These are phyloP conservation scores for Sylvia borin DNA, from an alignment of 2,797 vertebrate species.

Conservation along the genomic window DNA sequence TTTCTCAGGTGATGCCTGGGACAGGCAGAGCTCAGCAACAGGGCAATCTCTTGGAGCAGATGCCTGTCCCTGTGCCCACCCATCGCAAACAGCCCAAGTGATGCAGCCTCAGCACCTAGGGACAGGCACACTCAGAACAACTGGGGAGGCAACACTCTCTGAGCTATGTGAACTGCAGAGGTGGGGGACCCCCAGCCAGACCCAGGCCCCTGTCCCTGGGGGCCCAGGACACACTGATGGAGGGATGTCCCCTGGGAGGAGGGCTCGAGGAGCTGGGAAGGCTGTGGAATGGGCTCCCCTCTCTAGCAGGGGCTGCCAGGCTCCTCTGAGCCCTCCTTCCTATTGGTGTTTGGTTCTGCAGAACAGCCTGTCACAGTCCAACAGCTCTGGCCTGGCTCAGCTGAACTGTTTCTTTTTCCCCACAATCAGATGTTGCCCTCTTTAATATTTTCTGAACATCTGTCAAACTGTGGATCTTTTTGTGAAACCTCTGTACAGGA, in stretches of 20 bases:
- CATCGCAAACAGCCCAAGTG: rapidly evolving
- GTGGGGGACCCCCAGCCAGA: background rate
- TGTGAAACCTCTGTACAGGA: conserved; percentile 19
- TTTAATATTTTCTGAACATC: conserved; percentile 21
- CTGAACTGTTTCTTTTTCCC: background rate
- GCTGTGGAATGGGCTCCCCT: background rate
- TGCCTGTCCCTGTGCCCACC: background rate
- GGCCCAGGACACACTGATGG: background rate
- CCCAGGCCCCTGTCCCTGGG: rapidly evolving
- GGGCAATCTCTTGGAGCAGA: background rate
- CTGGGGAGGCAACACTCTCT: rapidly evolving
- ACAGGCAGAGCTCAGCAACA: background rate
- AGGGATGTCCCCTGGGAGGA: background rate
- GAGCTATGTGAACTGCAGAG: background rate
- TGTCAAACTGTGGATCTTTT: conserved; percentile 47
- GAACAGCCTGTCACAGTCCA: background rate
- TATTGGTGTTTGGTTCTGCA: rapidly evolving
- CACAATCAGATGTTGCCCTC: background rate
- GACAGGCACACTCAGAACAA: background rate
- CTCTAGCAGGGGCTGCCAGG: background rate
- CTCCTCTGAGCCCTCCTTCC: background rate
- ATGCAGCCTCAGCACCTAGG: background rate
- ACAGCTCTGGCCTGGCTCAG: background rate
- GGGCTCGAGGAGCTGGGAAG: background rate
- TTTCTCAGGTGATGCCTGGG: background rate